Base-by-base conservation (phyloP, 2,113 vertebrate genomes). In the Chloropsis cyanopogon region DNA sequence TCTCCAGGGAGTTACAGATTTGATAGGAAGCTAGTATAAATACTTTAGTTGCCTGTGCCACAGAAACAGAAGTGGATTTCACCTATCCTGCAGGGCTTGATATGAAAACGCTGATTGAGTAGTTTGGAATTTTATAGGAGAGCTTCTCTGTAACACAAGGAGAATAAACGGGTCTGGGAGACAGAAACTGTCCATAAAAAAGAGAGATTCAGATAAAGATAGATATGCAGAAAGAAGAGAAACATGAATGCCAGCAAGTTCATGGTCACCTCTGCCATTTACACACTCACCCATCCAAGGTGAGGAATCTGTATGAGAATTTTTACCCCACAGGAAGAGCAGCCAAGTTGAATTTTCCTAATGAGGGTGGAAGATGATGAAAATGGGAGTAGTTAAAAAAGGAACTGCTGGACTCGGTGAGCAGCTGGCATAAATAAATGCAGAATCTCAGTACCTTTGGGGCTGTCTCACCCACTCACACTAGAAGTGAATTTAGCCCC, bases 1-100 rank as follows among this genome's bases (percentile, higher is more conserved):
- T 80, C 90, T 96, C 93, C 52, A 44, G 82, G 83, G 92, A 91
- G 81, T 82, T 56, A 83, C 19, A 92, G 56, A 69, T 92, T 89
- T 95, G 42, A 82, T 57, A 59, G 50, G 31, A 73, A 73, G 80
- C 42, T 49, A 37, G 89, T 81, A 75, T 75, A 86, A 92, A 92
- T 84, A 68, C 52, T 81, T 90, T 65, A 92, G 60, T 29, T 11
- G 1, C 41, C 61, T 86, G 49, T 90, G 56, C 44, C 57, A 71
- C 76, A 71, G 82, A 90, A 78, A 49, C 49, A 94, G 73, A 94
- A 90, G 69, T 56, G 69, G 82, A 75, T 86, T 95, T 96, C 71
- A 91, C 72, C 76, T 92, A 2, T 90, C 57, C 82, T 94, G 88
- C n/a, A 86, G 64, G 92, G 68, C 61, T 90, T 81, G 80, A 60